Conservation (phyloP, 2,888 invertebrate genomes). For the Mythimna lalbum region DNA sequence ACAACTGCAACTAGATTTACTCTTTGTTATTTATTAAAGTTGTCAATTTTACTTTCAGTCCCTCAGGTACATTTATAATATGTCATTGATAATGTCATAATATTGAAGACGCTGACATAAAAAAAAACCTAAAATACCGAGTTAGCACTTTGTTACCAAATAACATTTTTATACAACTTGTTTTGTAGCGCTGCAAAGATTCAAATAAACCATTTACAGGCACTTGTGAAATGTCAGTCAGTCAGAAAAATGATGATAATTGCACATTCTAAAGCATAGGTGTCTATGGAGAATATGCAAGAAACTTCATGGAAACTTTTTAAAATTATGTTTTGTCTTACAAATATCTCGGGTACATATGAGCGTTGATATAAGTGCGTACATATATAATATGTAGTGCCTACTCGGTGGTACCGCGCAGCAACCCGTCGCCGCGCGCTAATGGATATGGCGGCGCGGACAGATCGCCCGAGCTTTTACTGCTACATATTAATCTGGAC, state of each 20-base stretch:
- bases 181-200: background rate
- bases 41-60: background rate
- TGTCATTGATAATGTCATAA: too few relatives aligned
- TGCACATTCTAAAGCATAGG: too few relatives aligned
- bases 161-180: background rate
- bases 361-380: background rate
- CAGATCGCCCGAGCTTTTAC: slow-evolving; percentile 35
- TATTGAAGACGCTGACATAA: too few relatives aligned
- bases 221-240: too few relatives aligned
- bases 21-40: background rate
- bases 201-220: too few relatives aligned
- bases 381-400: background rate
- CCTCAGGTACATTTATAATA: too few relatives aligned
- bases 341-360: too few relatives aligned
- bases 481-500: slow-evolving; percentile 25
- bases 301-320: too few relatives aligned
- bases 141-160: background rate
- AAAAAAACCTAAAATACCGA: background rate
- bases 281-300: too few relatives aligned
- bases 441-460: slow-evolving; percentile 32
- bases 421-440: slow-evolving; percentile 15
- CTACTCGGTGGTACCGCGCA: background rate
- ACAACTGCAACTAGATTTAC: background rate
- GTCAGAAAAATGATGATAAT: too few relatives aligned
- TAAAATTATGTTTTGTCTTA: too few relatives aligned